Percentiles rank a stretch among this genome's conserved stretches.
Evolutionary conservation across 2,888 invertebrate species (phyloP).

Genomic region (Maniola hyperantus): DNA sequence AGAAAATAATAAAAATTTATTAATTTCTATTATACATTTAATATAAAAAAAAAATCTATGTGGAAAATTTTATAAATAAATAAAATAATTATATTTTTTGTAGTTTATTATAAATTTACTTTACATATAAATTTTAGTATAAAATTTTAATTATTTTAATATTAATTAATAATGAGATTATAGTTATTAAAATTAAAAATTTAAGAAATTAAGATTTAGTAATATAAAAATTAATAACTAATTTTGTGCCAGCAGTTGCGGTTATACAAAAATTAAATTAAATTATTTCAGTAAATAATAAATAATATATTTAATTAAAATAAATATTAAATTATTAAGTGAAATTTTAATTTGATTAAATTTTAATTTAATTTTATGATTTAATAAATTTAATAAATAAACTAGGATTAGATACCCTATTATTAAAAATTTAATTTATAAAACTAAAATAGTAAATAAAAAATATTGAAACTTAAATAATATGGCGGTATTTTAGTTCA

Average conservation of each 20-base stretch:
- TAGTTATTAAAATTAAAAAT: constrained; percentile 49
- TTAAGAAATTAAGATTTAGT: constrained; percentile 84
- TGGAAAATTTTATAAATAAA: constrained; percentile 48
- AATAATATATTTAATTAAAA: constrained; percentile 48
- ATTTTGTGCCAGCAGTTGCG: constrained; percentile 88
- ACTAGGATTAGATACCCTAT: constrained; percentile 88
- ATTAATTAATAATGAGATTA: constrained; percentile 48
- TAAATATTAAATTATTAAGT: constrained; percentile 78
- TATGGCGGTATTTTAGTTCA: constrained; percentile 85
- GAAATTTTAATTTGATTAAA: constrained; percentile 81
- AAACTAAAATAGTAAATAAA: constrained; percentile 81
- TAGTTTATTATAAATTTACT: constrained; percentile 68
- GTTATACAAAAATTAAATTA: constrained; percentile 84
- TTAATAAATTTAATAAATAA: constrained; percentile 81
- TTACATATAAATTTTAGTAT: constrained; percentile 81
- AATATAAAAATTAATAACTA: constrained; percentile 82
- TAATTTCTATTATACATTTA: constrained; percentile 34
- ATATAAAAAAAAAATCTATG: constrained; percentile 57
- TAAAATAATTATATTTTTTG: constrained; percentile 76
- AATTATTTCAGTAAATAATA: constrained; percentile 66
- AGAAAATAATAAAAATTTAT: constrained; percentile 20
- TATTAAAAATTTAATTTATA: constrained; percentile 80
- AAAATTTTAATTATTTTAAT: constrained; percentile 55
- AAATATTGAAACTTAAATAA: constrained; percentile 86
- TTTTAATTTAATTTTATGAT: constrained; percentile 57